phyloP scores from a whole-genome alignment of 2,888 invertebrate genomes.

The Leptodirus hochenwartii region DNA sequence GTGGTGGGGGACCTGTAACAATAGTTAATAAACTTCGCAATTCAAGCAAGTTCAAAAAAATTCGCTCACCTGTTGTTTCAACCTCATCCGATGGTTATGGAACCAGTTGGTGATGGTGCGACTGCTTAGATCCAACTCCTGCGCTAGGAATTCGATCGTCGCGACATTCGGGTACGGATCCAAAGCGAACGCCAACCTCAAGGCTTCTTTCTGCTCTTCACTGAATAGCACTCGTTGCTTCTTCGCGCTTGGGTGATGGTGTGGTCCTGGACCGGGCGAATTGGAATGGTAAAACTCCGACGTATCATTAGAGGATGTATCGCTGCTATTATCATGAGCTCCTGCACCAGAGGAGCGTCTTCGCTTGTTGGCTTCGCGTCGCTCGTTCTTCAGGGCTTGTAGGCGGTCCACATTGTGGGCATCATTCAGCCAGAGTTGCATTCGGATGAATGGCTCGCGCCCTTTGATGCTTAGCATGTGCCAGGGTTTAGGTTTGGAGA shows the following conservation, averaged over 20 bases:
- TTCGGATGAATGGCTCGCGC: conserved; percentile 86
- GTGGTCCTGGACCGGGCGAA: conserved; percentile 63
- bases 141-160: conserved; percentile 88
- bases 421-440: conserved; percentile 95
- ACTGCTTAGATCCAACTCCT: conserved; percentile 77
- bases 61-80: conserved; percentile 59
- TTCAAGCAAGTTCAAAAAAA: conserved; percentile 1
- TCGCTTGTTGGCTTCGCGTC: conserved; percentile 80
- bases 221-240: conserved; percentile 93
- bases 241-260: conserved; percentile 83
- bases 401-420: conserved; percentile 86
- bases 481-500: conserved; percentile 98
- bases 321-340: conserved; percentile 71
- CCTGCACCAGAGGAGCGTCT: conserved; percentile 67
- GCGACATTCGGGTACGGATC: conserved; percentile 96
- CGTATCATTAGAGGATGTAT: conserved; percentile 75
- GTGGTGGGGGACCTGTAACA: conserved; percentile 39
- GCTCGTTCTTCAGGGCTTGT: conserved; percentile 77
- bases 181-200: conserved; percentile 81
- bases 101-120: conserved; percentile 99
- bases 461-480: conserved; percentile 98
- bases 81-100: conserved; percentile 97
- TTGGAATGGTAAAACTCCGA: conserved; percentile 77
- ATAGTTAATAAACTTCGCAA: conserved; percentile 9
- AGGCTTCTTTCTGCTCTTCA: conserved; percentile 94